Percentiles rank a stretch among this genome's conserved stretches.
Evolutionary conservation across 2,797 vertebrate species (phyloP).

Genomic region (Pantherophis vulpinus): DNA sequence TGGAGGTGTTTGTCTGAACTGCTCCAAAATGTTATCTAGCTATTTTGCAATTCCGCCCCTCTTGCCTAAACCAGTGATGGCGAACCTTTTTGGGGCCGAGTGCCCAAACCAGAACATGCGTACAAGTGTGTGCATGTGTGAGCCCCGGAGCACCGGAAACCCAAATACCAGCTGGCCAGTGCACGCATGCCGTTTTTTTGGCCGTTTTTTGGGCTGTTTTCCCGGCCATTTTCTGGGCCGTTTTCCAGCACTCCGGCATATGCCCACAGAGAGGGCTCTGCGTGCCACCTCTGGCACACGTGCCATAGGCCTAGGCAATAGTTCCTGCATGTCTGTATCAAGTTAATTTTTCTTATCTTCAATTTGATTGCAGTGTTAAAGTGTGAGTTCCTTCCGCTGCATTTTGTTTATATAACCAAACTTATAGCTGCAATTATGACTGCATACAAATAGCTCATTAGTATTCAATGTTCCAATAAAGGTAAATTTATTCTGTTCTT

Average conservation of each 20-base stretch:
- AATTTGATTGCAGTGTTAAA: neutral
- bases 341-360: neutral
- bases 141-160: rapidly evolving
- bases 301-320: neutral
- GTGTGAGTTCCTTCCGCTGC: neutral
- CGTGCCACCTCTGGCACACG: no score
- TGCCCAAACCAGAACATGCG: rapidly evolving
- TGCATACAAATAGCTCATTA: neutral
- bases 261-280: no score
- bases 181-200: no score
- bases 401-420: neutral
- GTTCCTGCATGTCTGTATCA: neutral
- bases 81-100: no score
- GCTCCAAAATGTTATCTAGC: neutral
- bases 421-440: neutral
- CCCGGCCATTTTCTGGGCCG: no score
- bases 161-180: no score
- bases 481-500: slow-evolving; percentile 4
- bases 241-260: no score
- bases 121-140: no score
- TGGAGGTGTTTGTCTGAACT: neutral
- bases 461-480: neutral
- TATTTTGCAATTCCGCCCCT: neutral
- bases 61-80: neutral
- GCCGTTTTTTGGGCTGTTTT: no score